A percentile compares a stretch with the other conserved stretches of the same genome.
phyloP scores from a whole-genome alignment of 2,888 invertebrate species.

The Drosophila histrio region DNA sequence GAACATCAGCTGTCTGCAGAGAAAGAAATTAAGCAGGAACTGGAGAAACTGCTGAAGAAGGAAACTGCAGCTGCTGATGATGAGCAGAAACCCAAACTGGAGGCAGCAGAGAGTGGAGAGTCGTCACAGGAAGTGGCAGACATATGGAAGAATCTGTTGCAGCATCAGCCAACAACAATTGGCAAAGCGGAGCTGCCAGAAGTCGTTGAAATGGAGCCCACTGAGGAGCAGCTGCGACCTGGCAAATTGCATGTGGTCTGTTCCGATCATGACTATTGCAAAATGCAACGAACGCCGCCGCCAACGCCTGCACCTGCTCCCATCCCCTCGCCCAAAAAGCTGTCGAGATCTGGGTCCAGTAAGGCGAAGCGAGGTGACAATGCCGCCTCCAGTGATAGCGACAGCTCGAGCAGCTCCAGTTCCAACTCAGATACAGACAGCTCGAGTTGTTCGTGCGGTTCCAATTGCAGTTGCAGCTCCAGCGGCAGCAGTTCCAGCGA shows the following conservation, averaged over 20 bases:
- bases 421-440: constrained; percentile 91
- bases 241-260: constrained; percentile 86
- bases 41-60: constrained; percentile 6
- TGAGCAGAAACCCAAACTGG: constrained; percentile 14
- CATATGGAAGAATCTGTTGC: constrained; percentile 81
- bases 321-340: constrained; percentile 37
- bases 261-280: constrained; percentile 92
- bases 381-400: constrained; percentile 84
- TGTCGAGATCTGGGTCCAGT: constrained; percentile 3
- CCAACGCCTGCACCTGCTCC: constrained; percentile 47
- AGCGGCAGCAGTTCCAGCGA: constrained; percentile 86
- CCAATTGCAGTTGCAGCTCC: constrained; percentile 92
- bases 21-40: constrained; percentile 12
- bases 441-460: constrained; percentile 92
- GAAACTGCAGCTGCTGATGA: constrained; percentile 20
- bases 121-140: constrained; percentile 66
- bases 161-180: constrained; percentile 56
- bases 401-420: constrained; percentile 88
- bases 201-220: constrained; percentile 7
- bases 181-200: constrained; percentile 12
- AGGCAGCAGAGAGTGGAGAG: constrained; percentile 5
- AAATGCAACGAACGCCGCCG: constrained; percentile 82
- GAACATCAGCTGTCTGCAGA: neutral
- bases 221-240: constrained; percentile 52
- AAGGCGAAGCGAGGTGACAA: constrained; percentile 31